Conservation (phyloP, 2,888 invertebrate species). For the Rotaria magnacalcarata region DNA sequence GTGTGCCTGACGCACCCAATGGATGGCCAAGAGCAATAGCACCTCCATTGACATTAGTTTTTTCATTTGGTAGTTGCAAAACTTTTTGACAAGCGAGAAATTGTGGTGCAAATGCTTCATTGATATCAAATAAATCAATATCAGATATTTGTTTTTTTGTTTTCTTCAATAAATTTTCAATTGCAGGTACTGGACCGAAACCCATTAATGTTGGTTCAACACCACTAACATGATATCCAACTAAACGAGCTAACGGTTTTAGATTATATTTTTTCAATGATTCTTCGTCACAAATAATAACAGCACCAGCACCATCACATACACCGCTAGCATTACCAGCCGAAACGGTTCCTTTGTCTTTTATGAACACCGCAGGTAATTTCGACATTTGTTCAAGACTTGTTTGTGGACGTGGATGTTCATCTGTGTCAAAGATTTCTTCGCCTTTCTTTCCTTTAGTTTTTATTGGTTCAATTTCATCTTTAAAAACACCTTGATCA, state of each 20-base stretch:
- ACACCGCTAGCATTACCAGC: slow-evolving; percentile 92
- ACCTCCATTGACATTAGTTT: slow-evolving; percentile 88
- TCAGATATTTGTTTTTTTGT: slow-evolving; percentile 76
- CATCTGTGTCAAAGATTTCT: slow-evolving; percentile 77
- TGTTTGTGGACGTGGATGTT: slow-evolving; percentile 79
- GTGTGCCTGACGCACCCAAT: slow-evolving; percentile 83
- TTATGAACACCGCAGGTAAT: slow-evolving; percentile 69
- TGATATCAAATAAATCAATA: slow-evolving; percentile 88
- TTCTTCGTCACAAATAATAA: slow-evolving; percentile 83
- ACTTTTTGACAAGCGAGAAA: slow-evolving; percentile 84
- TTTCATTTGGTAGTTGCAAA: slow-evolving; percentile 76
- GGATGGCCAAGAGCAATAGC: slow-evolving; percentile 96
- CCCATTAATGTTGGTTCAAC: slow-evolving; percentile 98
- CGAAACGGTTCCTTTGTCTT: slow-evolving; percentile 82
- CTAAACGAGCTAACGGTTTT: slow-evolving; percentile 81
- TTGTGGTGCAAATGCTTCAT: slow-evolving; percentile 95
- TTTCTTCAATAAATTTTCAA: slow-evolving; percentile 74
- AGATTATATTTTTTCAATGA: slow-evolving; percentile 75
- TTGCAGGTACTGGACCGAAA: slow-evolving; percentile 89
- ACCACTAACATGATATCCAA: slow-evolving; percentile 84
- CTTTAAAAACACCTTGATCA: slow-evolving; percentile 79
- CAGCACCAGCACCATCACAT: slow-evolving; percentile 89
- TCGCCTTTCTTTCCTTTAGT: slow-evolving; percentile 75
- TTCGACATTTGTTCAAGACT: slow-evolving; percentile 79
- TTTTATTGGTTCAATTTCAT: slow-evolving; percentile 79